Evolutionary conservation across 2,113 vertebrate species (phyloP).

Genomic region (Meriones unguiculatus): DNA sequence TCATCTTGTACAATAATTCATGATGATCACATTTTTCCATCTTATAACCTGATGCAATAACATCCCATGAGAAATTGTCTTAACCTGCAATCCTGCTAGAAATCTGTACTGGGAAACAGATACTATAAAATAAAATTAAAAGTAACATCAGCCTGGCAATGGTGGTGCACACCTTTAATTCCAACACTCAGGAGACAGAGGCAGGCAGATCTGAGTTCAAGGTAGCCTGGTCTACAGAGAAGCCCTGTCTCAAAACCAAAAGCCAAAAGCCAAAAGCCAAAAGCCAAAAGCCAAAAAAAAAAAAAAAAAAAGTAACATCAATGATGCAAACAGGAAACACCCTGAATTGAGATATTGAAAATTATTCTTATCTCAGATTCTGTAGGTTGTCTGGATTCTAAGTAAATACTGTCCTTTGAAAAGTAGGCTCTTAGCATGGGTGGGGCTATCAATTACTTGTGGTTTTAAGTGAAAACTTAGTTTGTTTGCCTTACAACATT

Average conservation of each 20-base stretch:
- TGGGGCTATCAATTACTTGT: background rate
- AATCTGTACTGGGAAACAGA: background rate
- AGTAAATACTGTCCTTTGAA: conserved; percentile 26
- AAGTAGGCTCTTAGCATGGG: background rate
- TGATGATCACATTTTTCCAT: background rate
- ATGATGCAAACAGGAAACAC: background rate
- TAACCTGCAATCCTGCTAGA: conserved; percentile 6
- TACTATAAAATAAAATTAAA: conserved; percentile 12
- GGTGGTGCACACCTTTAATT: background rate
- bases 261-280: background rate
- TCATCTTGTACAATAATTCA: background rate
- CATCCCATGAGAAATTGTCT: background rate
- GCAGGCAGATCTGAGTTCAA: background rate
- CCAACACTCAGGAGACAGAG: background rate
- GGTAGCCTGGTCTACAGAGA: background rate
- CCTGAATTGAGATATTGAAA: conserved; percentile 2
- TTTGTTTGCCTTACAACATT: conserved; percentile 46
- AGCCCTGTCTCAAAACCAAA: background rate
- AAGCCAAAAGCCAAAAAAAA: background rate
- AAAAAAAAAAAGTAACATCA: background rate
- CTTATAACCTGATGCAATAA: background rate
- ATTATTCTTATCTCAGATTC: background rate
- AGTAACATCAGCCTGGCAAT: background rate
- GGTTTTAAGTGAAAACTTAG: conserved; percentile 16
- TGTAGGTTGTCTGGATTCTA: conserved; percentile 19